These are phyloP conservation scores for Lacerta viridis DNA, from an alignment of 2,797 vertebrate species.

Conservation along the genomic window DNA sequence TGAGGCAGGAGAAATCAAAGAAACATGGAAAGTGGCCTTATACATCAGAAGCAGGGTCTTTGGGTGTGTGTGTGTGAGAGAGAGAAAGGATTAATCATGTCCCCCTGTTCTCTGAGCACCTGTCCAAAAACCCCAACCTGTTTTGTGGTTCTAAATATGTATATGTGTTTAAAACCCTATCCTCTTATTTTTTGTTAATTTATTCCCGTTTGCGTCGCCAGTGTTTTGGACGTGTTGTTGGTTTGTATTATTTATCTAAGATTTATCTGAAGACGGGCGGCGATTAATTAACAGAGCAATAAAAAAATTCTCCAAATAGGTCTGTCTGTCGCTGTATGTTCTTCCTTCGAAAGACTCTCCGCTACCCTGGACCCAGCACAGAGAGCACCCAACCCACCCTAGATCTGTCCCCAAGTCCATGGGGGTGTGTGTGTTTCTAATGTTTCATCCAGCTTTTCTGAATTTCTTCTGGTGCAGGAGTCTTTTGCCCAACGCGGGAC, in stretches of 20 bases:
- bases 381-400: too few relatives aligned
- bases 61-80: too few relatives aligned
- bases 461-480: too few relatives aligned
- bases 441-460: too few relatives aligned
- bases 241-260: conserved; percentile 58
- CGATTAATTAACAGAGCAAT: background rate
- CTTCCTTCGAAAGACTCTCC: background rate
- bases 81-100: too few relatives aligned
- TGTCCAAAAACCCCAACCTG: background rate
- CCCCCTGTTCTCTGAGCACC: too few relatives aligned
- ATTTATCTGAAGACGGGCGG: background rate
- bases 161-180: conserved; percentile 38
- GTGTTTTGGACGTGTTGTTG: background rate
- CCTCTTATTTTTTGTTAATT: conserved; percentile 74
- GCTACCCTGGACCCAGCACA: too few relatives aligned
- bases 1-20: too few relatives aligned
- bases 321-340: background rate
- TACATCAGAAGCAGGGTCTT: background rate
- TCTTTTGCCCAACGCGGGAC: too few relatives aligned
- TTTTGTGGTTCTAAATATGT: background rate
- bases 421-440: too few relatives aligned
- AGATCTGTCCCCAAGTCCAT: too few relatives aligned
- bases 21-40: background rate
- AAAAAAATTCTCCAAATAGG: background rate
- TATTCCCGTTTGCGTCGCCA: conserved; percentile 60